phyloP scores from a whole-genome alignment of 2,888 invertebrate genomes.

The Molanna angustata region DNA sequence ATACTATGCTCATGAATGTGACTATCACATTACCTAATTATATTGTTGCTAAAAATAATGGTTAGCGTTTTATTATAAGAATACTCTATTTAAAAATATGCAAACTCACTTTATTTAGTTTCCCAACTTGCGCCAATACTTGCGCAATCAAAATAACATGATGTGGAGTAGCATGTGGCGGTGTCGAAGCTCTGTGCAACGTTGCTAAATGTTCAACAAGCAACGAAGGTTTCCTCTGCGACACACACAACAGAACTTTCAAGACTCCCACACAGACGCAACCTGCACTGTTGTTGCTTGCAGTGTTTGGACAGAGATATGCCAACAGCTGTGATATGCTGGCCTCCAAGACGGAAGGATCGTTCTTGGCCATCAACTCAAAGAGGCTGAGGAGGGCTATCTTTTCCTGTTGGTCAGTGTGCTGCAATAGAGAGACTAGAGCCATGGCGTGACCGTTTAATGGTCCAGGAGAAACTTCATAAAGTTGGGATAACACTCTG shows the following conservation, averaged over 20 bases:
- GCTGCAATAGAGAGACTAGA: constrained; percentile 74
- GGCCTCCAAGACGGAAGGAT: constrained; percentile 76
- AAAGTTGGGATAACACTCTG: constrained; percentile 85
- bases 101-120: constrained; percentile 63
- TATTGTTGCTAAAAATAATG: no score
- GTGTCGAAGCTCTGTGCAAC: constrained; percentile 61
- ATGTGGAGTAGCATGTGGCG: constrained; percentile 60
- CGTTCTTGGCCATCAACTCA: constrained; percentile 76
- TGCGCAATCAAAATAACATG: constrained; percentile 66
- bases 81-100: no score
- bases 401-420: constrained; percentile 84
- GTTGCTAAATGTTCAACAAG: constrained; percentile 69
- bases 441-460: constrained; percentile 82
- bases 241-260: constrained; percentile 71
- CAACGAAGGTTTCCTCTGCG: constrained; percentile 65
- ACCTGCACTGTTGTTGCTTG: constrained; percentile 44
- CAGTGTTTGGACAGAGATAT: constrained; percentile 58
- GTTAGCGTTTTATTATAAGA: no score
- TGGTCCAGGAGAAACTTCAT: constrained; percentile 82
- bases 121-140: constrained; percentile 69
- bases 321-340: constrained; percentile 80
- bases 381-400: constrained; percentile 80
- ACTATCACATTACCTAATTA: no score
- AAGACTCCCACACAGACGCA: constrained; percentile 52
- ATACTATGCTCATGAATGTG: no score